A percentile compares a stretch with the other conserved stretches of the same genome.
Evolutionary conservation across 2,113 vertebrate genomes (phyloP).

Genomic region (Microcebus lehilahytsara): DNA sequence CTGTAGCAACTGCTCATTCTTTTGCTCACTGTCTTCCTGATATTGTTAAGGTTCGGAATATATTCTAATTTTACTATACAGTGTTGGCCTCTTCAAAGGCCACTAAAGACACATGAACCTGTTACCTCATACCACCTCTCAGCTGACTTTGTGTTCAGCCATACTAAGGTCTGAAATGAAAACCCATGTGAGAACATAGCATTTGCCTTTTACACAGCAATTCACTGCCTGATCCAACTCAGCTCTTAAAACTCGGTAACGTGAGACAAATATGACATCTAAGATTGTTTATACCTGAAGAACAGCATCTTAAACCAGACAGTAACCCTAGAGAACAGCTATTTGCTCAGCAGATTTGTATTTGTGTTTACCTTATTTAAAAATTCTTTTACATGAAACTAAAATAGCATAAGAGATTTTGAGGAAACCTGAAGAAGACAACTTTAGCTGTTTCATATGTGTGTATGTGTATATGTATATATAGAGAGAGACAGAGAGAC

Average conservation of each 20-base stretch:
- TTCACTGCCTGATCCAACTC: not conserved
- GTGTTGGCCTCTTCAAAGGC: not conserved
- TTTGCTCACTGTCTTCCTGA: not conserved
- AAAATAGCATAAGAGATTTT: constrained; percentile 22
- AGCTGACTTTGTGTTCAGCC: not conserved
- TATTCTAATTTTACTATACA: not conserved
- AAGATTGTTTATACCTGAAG: not conserved
- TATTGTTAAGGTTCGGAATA: not conserved
- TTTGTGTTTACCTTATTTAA: constrained; percentile 48
- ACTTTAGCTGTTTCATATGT: not conserved
- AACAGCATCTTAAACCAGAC: not conserved
- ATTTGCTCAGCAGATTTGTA: constrained; percentile 21
- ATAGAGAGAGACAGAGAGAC: too few species aligned
- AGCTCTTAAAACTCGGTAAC: not conserved
- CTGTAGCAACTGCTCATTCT: not conserved
- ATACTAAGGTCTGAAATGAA: not conserved
- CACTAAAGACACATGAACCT: not conserved
- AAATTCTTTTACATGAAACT: constrained; percentile 2
- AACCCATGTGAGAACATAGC: not conserved
- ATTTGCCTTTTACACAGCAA: not conserved
- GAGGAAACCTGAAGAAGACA: constrained; percentile 21
- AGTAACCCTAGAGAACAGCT: not conserved
- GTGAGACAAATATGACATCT: not conserved
- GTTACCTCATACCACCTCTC: not conserved
- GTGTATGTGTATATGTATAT: not conserved